Percentiles rank a stretch among this genome's conserved stretches.
Evolutionary conservation across 2,888 invertebrate genomes (phyloP).

Genomic region (Drosophila imparisetae): DNA sequence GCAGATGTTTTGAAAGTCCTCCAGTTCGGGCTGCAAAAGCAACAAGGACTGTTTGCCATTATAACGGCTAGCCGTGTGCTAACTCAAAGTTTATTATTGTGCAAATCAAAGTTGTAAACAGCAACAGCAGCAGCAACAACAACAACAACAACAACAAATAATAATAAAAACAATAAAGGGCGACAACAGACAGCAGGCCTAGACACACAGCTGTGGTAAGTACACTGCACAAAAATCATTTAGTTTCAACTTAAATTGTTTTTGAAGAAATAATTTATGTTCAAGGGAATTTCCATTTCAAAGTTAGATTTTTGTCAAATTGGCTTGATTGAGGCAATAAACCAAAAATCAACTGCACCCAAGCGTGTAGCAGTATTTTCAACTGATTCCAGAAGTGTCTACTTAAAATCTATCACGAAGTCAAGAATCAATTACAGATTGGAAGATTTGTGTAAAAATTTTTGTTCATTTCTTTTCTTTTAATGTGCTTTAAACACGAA

Average conservation of each 20-base stretch:
- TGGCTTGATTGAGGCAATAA: background rate
- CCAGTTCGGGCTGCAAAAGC: conserved; percentile 36
- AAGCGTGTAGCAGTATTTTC: background rate
- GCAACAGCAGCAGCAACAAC: conserved; percentile 15
- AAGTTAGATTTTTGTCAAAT: background rate
- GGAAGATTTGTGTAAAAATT: background rate
- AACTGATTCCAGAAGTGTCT: background rate
- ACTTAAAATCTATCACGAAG: background rate
- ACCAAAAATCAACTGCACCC: background rate
- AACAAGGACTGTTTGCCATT: conserved; percentile 61
- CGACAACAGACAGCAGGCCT: conserved; percentile 12
- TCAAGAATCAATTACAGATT: background rate
- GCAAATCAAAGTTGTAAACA: conserved; percentile 45
- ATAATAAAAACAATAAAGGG: conserved; percentile 1
- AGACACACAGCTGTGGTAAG: conserved; percentile 39
- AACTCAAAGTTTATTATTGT: conserved; percentile 67
- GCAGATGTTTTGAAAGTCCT: conserved; percentile 67
- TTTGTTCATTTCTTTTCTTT: background rate
- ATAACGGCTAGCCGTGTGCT: conserved; percentile 44
- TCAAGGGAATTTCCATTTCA: background rate
- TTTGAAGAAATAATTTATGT: background rate
- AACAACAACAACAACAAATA: conserved; percentile 14
- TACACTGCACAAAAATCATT: conserved; percentile 5
- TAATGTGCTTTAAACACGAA: background rate
- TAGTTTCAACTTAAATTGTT: background rate